Evolutionary conservation across 2,888 invertebrate genomes (phyloP).

Genomic region (Philaethria dido): DNA sequence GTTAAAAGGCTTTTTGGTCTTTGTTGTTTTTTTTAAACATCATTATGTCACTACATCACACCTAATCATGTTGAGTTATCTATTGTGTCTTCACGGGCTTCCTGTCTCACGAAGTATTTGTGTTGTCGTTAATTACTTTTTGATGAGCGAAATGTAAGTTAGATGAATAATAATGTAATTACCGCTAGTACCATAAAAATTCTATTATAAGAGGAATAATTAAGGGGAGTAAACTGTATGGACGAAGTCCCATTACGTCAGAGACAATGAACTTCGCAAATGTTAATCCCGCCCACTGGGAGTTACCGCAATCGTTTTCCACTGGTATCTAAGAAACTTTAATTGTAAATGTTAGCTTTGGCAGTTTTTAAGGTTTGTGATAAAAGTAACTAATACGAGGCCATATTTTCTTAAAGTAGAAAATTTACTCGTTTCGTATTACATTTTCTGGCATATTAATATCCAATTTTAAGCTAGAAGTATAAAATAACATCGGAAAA

Average conservation of each 20-base stretch:
- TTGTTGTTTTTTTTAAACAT: not conserved
- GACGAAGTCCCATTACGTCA: slow-evolving; percentile 23
- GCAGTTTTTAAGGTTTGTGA: not conserved
- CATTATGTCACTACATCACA: not conserved
- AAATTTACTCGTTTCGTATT: not conserved
- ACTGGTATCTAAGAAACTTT: slow-evolving; percentile 6
- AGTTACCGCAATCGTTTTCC: slow-evolving; percentile 16
- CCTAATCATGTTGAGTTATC: slow-evolving; percentile 26
- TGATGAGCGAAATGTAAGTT: slow-evolving; percentile 67
- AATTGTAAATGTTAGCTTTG: not conserved
- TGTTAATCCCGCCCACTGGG: slow-evolving; percentile 5
- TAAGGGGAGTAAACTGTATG: slow-evolving; percentile 15
- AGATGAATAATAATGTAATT: slow-evolving; percentile 54
- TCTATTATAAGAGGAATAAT: slow-evolving; percentile 33
- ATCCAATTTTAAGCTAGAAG: too few species aligned
- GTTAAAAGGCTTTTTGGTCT: not conserved
- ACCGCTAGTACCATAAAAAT: slow-evolving; percentile 52
- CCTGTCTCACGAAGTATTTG: slow-evolving; percentile 55
- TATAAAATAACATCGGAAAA: not conserved
- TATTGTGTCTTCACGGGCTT: slow-evolving; percentile 40
- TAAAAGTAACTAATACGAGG: not conserved
- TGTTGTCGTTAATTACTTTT: slow-evolving; percentile 69
- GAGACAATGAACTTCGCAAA: slow-evolving; percentile 16
- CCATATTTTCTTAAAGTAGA: not conserved
- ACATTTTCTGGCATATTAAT: not conserved